Conservation (phyloP, 2,888 invertebrate genomes). For the Rapana venosa region DNA sequence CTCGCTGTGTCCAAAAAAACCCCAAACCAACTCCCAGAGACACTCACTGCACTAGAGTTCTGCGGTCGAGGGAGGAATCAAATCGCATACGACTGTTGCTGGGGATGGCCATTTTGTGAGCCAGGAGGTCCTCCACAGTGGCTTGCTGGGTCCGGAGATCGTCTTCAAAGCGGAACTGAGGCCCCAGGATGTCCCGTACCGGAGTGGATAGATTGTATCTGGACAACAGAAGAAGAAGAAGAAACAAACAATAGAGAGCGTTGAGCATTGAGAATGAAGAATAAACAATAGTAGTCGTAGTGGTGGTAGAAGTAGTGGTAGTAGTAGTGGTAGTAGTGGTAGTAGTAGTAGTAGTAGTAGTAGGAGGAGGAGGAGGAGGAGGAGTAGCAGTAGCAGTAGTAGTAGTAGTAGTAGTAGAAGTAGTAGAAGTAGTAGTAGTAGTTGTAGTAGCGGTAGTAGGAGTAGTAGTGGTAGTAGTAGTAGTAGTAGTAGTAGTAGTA, state of each 20-base stretch:
- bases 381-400: slow-evolving; percentile 23
- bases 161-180: slow-evolving; percentile 65
- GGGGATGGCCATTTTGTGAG: slow-evolving; percentile 71
- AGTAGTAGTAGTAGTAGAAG: slow-evolving; percentile 27
- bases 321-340: slow-evolving; percentile 18
- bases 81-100: slow-evolving; percentile 64
- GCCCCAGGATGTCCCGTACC: slow-evolving; percentile 64
- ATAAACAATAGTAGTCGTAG: too few species aligned
- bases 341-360: slow-evolving; percentile 32
- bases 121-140: slow-evolving; percentile 71
- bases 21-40: background rate
- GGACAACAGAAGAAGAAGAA: slow-evolving; percentile 42
- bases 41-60: slow-evolving; percentile 57
- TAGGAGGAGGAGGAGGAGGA: slow-evolving; percentile 14
- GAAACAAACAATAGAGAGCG: too few species aligned
- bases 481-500: too few species aligned
- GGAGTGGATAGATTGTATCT: slow-evolving; percentile 64
- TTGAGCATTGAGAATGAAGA: too few species aligned
- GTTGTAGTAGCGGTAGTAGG: background rate
- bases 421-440: slow-evolving; percentile 21
- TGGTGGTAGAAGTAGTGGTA: background rate
- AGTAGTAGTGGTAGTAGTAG: too few species aligned
- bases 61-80: slow-evolving; percentile 59
- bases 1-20: background rate
- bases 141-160: slow-evolving; percentile 61